Base-by-base conservation (phyloP, 1,140 invertebrate species). In the Drosophila subpulchrella region DNA sequence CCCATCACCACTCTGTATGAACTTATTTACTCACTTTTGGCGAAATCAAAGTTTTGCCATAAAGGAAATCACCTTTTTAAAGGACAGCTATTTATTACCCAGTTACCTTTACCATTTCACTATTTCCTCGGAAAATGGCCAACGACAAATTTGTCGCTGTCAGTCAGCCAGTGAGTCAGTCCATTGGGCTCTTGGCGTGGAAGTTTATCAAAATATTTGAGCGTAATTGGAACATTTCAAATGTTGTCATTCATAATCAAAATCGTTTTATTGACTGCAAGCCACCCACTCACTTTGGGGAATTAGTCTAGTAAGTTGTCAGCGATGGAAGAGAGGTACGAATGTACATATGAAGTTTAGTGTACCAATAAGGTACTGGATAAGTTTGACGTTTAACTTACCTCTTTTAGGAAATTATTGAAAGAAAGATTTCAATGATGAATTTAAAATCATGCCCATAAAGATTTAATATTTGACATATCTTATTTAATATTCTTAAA, bases 161-260 rank as follows among this genome's bases (percentile, higher is more conserved):
- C 78, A 75, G 54, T 78, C 44, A 50, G 36, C 39, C 42, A 27
- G 53, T 63, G 38, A 73, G 53, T 53, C 56, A 76, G 55, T 36
- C 55, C 46, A 42, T 54, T 70, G 32, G 41, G 36, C 30, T 39
- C 39, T 44, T 34, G 41, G 24, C 66, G 34, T 46, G 24, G 27
- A 56, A 41, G 70, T 82, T 70, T 81, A 79, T 83, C 83, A 77
- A 76, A 88, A 79, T 83, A 77, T 88, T 86, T 79, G 79, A 77
- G 71, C 83, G 83, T 86, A 86, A 86, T 86, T 86, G 83, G 75
- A 88, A 88, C 79, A 83, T 88, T 86, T 86, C 83, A 83, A 86
- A 88, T 86, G 83, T 86, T 86, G 83, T 86, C 83, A 86, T 88
- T 86, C 79, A 88, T 77, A 86, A 86, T 86, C 78, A 86, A 88